Percentiles rank a stretch among this genome's conserved stretches.
phyloP scores from a whole-genome alignment of 92 coral and sea anemone genomes.

The Epizoanthus fatuus region DNA sequence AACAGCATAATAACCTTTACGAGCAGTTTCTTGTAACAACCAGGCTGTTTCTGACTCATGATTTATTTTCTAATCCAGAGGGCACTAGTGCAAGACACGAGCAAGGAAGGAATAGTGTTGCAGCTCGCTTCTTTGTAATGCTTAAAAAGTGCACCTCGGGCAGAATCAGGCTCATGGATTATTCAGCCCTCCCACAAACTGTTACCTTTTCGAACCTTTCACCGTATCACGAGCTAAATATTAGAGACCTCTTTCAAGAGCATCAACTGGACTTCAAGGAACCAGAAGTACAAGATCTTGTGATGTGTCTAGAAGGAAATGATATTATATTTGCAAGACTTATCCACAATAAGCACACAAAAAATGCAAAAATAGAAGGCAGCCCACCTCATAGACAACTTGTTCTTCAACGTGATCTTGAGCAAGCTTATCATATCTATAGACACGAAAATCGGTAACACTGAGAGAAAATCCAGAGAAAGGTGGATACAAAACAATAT shows the following conservation, averaged over 20 bases:
- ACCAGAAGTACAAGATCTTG: background rate
- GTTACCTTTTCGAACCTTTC: too few relatives aligned
- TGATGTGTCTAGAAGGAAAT: background rate
- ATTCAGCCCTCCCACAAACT: too few relatives aligned
- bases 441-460: background rate
- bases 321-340: background rate
- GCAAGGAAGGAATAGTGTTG: background rate
- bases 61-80: background rate
- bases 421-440: constrained; percentile 89
- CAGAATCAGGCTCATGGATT: background rate
- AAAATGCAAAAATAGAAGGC: background rate
- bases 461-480: background rate
- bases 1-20: background rate
- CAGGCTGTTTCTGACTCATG: background rate
- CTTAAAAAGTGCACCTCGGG: background rate
- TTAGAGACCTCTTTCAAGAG: background rate
- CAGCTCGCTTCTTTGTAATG: background rate
- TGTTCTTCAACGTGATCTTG: constrained; percentile 94
- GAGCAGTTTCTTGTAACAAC: background rate
- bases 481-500: too few relatives aligned
- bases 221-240: too few relatives aligned
- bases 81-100: background rate
- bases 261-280: background rate
- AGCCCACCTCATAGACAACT: constrained; percentile 85
- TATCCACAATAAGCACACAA: background rate